A percentile compares a stretch with the other conserved stretches of the same genome.
phyloP scores from a whole-genome alignment of 2,797 vertebrate species.

The Coluber constrictor region DNA sequence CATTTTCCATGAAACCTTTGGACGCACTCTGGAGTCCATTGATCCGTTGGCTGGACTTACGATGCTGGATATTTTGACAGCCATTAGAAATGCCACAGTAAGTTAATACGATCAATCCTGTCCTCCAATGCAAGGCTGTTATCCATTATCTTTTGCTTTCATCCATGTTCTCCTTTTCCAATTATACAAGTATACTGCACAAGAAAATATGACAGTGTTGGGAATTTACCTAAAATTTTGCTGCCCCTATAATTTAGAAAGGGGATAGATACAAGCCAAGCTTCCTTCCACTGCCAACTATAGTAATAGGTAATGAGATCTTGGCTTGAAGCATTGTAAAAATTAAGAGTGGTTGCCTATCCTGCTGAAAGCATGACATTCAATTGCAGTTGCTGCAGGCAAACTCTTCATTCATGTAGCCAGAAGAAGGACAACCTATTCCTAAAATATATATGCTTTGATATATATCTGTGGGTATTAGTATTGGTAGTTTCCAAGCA shows the following conservation, averaged over 20 bases:
- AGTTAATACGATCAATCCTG: conserved; percentile 17
- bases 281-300: not conserved
- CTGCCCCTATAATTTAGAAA: not conserved
- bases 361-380: not conserved
- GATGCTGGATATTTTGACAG: conserved; percentile 77
- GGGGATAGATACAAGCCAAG: not conserved
- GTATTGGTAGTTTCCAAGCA: not conserved
- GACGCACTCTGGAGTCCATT: conserved; percentile 81
- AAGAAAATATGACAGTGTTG: not conserved
- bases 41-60: conserved; percentile 79
- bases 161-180: not conserved
- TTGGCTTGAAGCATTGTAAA: not conserved
- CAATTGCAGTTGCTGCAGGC: not conserved
- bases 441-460: not conserved
- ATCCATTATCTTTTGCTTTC: not conserved
- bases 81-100: conserved; percentile 44
- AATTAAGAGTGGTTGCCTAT: not conserved
- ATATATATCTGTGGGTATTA: not conserved
- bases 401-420: not conserved
- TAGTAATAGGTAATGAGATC: not conserved
- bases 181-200: too few species aligned
- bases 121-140: not conserved
- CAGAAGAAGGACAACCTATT: not conserved
- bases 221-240: not conserved
- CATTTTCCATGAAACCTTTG: conserved; percentile 85